Evolutionary conservation across 2,888 invertebrate genomes (phyloP).

Genomic region (Agonopterix alstromeriana): DNA sequence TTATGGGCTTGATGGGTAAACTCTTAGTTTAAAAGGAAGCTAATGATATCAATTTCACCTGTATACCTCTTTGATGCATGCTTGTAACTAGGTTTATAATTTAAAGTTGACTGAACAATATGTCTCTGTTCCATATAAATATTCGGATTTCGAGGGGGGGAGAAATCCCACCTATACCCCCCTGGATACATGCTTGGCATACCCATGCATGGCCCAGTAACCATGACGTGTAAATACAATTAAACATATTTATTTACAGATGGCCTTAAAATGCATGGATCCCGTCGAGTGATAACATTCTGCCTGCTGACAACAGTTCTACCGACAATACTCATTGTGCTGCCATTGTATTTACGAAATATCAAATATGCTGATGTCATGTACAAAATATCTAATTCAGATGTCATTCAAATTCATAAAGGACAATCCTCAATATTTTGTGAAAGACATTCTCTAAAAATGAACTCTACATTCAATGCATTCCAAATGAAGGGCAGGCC

Average conservation of each 20-base stretch:
- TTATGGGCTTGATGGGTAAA: no score
- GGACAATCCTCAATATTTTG: constrained; percentile 91
- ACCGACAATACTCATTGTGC: constrained; percentile 84
- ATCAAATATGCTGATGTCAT: constrained; percentile 85
- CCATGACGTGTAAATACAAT: no score
- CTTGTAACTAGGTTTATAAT: no score
- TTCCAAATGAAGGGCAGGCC: constrained; percentile 85
- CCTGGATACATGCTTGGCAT: no score
- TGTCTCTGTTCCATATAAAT: no score
- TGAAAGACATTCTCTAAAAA: constrained; percentile 84
- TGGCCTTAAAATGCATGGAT: constrained; percentile 86
- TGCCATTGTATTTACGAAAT: constrained; percentile 87
- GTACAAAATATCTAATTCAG: constrained; percentile 89
- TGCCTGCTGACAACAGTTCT: constrained; percentile 86
- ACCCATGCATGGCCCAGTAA: no score
- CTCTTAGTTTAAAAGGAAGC: no score
- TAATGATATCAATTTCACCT: no score
- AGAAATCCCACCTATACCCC: no score
- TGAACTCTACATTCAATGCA: constrained; percentile 84
- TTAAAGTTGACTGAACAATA: no score
- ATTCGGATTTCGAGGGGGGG: no score
- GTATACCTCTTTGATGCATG: no score
- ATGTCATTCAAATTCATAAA: constrained; percentile 88
- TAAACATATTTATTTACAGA: constrained; percentile 59
- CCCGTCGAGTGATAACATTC: constrained; percentile 85